Conservation (phyloP, 1,140 invertebrate species). For the Bombus soroeensis region DNA sequence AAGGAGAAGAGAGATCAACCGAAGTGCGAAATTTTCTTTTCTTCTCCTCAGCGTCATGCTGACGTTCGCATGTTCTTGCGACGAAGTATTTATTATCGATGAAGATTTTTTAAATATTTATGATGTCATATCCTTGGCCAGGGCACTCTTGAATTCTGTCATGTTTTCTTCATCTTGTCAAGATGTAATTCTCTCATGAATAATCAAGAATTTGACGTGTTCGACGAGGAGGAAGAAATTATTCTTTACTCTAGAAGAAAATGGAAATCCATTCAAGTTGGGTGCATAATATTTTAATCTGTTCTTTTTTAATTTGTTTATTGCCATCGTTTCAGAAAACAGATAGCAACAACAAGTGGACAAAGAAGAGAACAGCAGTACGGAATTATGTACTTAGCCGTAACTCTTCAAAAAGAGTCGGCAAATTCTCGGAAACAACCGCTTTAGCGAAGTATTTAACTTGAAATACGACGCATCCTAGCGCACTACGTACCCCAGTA, state of each 20-base stretch:
- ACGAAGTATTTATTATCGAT: conserved; percentile 8
- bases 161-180: neutral
- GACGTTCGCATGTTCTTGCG: neutral
- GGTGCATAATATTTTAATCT: neutral
- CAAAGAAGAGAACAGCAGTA: neutral
- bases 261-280: neutral
- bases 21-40: conserved; percentile 27
- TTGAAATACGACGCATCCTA: conserved; percentile 8
- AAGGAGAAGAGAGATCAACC: too few species aligned
- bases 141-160: neutral
- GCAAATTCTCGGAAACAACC: neutral
- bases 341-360: too few species aligned
- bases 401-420: too few species aligned
- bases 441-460: neutral
- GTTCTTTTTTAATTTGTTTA: neutral
- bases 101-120: neutral
- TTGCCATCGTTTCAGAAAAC: too few species aligned
- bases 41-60: neutral
- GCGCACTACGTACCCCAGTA: conserved; percentile 22
- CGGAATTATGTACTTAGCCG: too few species aligned
- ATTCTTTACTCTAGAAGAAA: neutral
- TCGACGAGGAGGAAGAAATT: neutral
- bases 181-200: too few species aligned
- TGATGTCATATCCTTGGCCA: too few species aligned
- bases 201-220: neutral